Base-by-base conservation (phyloP, 2,113 vertebrate species). In the Pteruthius melanotis region DNA sequence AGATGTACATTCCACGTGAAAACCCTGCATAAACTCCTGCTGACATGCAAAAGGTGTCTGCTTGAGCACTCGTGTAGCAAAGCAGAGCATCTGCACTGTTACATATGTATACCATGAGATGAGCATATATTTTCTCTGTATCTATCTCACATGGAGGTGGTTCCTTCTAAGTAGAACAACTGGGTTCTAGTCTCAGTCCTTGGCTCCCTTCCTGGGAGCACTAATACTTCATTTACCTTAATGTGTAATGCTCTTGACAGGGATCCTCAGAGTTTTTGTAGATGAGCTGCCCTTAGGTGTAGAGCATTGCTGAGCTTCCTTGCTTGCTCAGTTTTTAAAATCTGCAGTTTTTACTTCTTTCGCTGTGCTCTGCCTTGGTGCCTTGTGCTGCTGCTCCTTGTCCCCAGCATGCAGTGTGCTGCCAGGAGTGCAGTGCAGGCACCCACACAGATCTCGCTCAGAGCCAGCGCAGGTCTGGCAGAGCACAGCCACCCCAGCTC, bases 41-140 rank as follows among this genome's bases (percentile, higher is more conserved):
- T 94, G 88, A 83, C 90, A 72, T 84, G 76, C 69, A 78, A 90
- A 92, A 94, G 69, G 80, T 93, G 85, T 89, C 90, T 83, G 52
- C 72, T 63, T 44, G 72, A 83, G 88, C 68, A 42, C 56, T 70
- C 3, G 0, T n/a, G 35, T n/a, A 83, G 56, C 1, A 1, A 83
- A 83, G 52, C 92, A 89, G 56, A 22, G 24, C 59, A 57, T 76
- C 74, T 87, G 57, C 53, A 72, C 57, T 70, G 26, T 71, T 71
- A 69, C 31, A 68, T 33, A 49, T 52, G 52, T 37, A 68, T 60
- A 31, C 56, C 31, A 40, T 26, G 76, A 81, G 54, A 49, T 47
- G 10, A 60, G 37, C 37, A 5, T 49, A 1, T 21, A 49, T 60
- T 89, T 74, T 64, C 14, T 44, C 11, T 61, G 42, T 69, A 61